Percentiles rank a stretch among this genome's conserved stretches.
phyloP scores from a whole-genome alignment of 2,888 invertebrate genomes.

The Apotomis betuletana region DNA sequence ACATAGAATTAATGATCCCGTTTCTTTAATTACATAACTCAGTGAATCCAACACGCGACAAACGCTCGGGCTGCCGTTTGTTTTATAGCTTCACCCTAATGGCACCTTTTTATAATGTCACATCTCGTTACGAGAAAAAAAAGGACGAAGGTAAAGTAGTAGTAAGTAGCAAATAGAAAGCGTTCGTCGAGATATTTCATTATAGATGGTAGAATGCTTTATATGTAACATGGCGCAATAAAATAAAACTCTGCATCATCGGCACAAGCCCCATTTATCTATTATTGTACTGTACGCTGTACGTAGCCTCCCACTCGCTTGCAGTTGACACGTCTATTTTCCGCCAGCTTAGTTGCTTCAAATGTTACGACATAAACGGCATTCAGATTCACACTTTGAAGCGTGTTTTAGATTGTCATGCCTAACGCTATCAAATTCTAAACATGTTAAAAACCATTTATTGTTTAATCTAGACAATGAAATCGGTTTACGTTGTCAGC shows the following conservation, averaged over 20 bases:
- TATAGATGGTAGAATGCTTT: slow-evolving; percentile 1
- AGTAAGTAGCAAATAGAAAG: too few species aligned
- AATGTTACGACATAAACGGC: not conserved
- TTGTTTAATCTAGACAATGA: not conserved
- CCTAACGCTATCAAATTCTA: too few species aligned
- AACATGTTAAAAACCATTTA: not conserved
- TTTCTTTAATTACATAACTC: not conserved
- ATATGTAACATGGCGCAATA: not conserved
- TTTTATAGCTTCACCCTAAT: slow-evolving; percentile 25
- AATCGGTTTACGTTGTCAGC: not conserved
- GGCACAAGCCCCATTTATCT: not conserved
- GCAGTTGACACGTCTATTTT: slow-evolving; percentile 28
- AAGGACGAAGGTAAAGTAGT: slow-evolving; percentile 34
- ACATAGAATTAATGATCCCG: not conserved
- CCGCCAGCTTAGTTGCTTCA: slow-evolving; percentile 1
- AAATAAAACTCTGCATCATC: not conserved
- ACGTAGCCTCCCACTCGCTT: slow-evolving; percentile 3
- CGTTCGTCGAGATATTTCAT: not conserved
- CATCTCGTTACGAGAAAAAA: slow-evolving; percentile 21
- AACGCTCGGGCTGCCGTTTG: slow-evolving; percentile 19
- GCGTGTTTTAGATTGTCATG: not conserved
- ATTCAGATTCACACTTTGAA: not conserved
- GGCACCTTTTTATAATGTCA: slow-evolving; percentile 31
- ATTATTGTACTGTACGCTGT: slow-evolving; percentile 7
- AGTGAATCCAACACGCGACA: slow-evolving; percentile 1